Base-by-base conservation (phyloP, 2,113 vertebrate species). In the Nothobranchius furzeri region DNA sequence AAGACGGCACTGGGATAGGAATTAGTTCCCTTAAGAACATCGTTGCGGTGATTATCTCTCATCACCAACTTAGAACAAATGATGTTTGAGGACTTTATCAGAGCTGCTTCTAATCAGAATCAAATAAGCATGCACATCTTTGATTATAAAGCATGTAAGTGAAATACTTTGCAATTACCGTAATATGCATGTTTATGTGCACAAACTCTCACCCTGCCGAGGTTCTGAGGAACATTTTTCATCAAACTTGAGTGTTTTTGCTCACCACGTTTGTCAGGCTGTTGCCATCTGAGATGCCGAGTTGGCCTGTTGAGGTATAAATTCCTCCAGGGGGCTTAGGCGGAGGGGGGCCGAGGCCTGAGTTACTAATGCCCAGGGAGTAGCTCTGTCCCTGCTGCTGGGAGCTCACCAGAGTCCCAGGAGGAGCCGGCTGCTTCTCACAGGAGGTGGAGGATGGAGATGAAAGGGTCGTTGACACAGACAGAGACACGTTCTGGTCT, bases 351-450 rank as follows among this genome's bases (percentile, higher is more conserved):
- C 83, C 92, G 0, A 91, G 64, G 47, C 91, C 20, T 9, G 92
- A 87, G 80, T 84, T 83, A 70, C 91, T 84, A 52, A 94, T 82
- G 20, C 86, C 89, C 85, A 92, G 83, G 1, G 92, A 91, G 78
- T 91, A 94, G 68, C 86, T 78, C 69, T 93, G 94, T 0, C 92
- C 83, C 55, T 88, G 92, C 1, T 83, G 70, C 51, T 90, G 87
- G 43, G 81, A 64, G 15, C 80, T 83, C 79, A 92, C 55, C 43
- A 85, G 59, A 45, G 87, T 89, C 77, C 92, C 92, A 47, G 89
- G 75, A 0, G 87, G 51, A 17, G 89, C 71, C 0, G 91, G 78
- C 85, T 89, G 93, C 68, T 95, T 94, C 46, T 97, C 95, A 68
- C 54, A 66, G 53, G 71, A 64, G 63, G 71, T 56, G 56, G 79